Base-by-base conservation (phyloP, 2,797 vertebrate species). In the Hapalemur alaotrensis region DNA sequence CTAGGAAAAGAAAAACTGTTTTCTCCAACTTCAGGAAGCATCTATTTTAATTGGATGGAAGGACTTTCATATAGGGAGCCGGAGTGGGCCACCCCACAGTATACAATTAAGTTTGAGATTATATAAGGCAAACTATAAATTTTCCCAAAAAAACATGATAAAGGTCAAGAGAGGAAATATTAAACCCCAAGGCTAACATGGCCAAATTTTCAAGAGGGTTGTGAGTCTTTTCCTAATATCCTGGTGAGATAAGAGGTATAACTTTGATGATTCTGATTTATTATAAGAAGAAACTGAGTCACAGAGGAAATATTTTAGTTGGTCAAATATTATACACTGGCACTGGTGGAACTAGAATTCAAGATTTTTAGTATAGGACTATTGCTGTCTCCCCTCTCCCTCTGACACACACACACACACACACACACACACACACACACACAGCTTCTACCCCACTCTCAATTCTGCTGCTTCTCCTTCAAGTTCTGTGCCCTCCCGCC, bases 391-490 rank as follows among this genome's bases (percentile, higher is more conserved):
- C 17, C 46, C 4, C 22, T 46, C 61, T 52, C 4, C 52, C n/a
- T 43, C 9, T 4, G 7, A 32, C 30, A 41, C 14, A 32, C 61
- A 52, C 63, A 80, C 65, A 75, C 78, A 91, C 46, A 65, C 85
- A 57, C 61, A 59, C 78, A 41, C 65, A 75, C 85, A 59, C 82
- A 32, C 69, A 46, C n/a, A 46, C 73, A 46, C 35, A 76, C 50
- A 46, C 73, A 46, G 1, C 13, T n/a, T 89, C 30, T 65, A 35
- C 0, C 18, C 25, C 8, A 18, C 14, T 94, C 54, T 30, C 46
- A 95, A 23, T 84, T 76, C 50, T 93, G n/a, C 65, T 83, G 22
- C 65, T 96, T 89, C 88, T 93, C 22, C 91, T 96, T 95, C 84
- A 86, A 69, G 59, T 93, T 84, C 75, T 32, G 28, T 84, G 70